These are phyloP conservation scores for Drosophila cardini DNA, from an alignment of 1,140 invertebrate genomes.

Conservation along the genomic window DNA sequence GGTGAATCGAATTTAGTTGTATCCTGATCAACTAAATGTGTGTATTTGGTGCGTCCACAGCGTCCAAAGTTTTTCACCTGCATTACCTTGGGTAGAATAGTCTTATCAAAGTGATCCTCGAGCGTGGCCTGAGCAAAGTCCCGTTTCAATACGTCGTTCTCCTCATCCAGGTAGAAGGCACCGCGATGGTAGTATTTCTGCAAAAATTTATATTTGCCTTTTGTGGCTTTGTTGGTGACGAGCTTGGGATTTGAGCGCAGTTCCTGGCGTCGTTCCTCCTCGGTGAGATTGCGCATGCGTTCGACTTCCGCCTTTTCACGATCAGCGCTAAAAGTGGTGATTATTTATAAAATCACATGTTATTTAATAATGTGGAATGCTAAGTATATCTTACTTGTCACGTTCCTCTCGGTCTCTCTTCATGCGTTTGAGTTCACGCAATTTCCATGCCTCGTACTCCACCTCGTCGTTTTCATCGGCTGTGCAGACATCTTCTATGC, in stretches of 20 bases:
- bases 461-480: slow-evolving; percentile 99
- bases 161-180: slow-evolving; percentile 98
- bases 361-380: background rate
- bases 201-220: slow-evolving; percentile 99
- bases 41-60: slow-evolving; percentile 99
- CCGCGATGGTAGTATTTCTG: slow-evolving; percentile 99
- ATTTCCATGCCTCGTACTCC: slow-evolving; percentile 99
- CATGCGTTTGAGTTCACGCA: slow-evolving; percentile 97
- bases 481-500: slow-evolving; percentile 95
- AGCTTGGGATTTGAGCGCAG: slow-evolving; percentile 96
- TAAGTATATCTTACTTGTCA: slow-evolving; percentile 89
- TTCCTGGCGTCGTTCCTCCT: slow-evolving; percentile 97
- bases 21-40: slow-evolving; percentile 99
- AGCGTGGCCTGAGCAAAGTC: slow-evolving; percentile 98
- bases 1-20: slow-evolving; percentile 99
- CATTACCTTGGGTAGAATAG: slow-evolving; percentile 99
- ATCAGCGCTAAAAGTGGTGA: slow-evolving; percentile 87
- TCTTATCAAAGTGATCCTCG: slow-evolving; percentile 99
- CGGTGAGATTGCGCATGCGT: slow-evolving; percentile 96
- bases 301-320: slow-evolving; percentile 97
- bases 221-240: slow-evolving; percentile 97
- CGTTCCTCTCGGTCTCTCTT: slow-evolving; percentile 98
- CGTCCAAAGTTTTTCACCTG: slow-evolving; percentile 99
- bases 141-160: slow-evolving; percentile 96
- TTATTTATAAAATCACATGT: background rate